A percentile compares a stretch with the other conserved stretches of the same genome.
These are phyloP conservation scores for Eunapius fragilis DNA, from an alignment of 37 sponge, comb jelly and placozoan genomes.

Conservation along the genomic window DNA sequence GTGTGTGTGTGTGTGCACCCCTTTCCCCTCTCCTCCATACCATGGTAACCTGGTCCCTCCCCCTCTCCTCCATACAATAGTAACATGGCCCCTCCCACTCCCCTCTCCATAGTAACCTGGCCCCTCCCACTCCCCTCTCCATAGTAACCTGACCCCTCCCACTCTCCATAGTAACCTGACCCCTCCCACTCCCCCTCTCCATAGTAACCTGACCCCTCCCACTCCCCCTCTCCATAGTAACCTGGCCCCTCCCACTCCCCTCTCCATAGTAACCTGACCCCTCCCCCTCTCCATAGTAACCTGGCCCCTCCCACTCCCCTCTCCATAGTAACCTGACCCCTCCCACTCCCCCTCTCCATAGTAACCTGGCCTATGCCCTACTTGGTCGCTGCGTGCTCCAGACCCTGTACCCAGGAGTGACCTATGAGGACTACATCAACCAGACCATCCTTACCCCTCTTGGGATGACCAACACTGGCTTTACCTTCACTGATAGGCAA, in stretches of 20 bases:
- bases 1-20: constrained; percentile 17
- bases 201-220: too few relatives aligned
- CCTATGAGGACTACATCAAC: constrained; percentile 67
- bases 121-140: neutral
- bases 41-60: too few relatives aligned
- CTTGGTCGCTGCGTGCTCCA: constrained; percentile 49
- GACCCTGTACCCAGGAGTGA: constrained; percentile 22
- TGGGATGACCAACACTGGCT: constrained; percentile 68
- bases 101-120: too few relatives aligned
- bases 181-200: too few relatives aligned
- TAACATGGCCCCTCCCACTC: too few relatives aligned
- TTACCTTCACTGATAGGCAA: constrained; percentile 59
- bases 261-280: too few relatives aligned
- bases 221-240: constrained; percentile 6
- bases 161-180: constrained; percentile 23
- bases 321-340: neutral
- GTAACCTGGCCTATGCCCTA: constrained; percentile 40
- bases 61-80: too few relatives aligned
- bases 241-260: constrained; percentile 8
- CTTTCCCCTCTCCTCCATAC: too few relatives aligned
- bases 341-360: neutral
- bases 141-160: neutral
- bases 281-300: constrained; percentile 8
- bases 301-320: constrained; percentile 10
- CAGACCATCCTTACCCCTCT: constrained; percentile 62